Evolutionary conservation across 1,140 invertebrate genomes (phyloP).

Genomic region (Sitodiplosis mosellana): DNA sequence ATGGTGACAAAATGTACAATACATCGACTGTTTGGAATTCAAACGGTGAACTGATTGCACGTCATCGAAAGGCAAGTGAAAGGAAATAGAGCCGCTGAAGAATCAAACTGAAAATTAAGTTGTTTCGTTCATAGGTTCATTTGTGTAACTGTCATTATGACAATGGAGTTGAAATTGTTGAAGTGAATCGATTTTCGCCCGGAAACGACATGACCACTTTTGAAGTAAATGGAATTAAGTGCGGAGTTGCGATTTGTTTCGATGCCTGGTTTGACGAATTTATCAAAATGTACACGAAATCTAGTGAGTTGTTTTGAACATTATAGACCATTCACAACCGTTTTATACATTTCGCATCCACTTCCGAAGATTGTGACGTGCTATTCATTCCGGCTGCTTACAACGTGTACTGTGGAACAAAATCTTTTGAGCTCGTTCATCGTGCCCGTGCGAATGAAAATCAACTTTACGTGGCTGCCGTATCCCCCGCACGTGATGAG

Average conservation of each 20-base stretch:
- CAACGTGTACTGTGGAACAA: conserved; percentile 85
- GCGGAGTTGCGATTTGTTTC: conserved; percentile 88
- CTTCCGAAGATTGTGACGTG: conserved; percentile 70
- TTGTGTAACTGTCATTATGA: conserved; percentile 92
- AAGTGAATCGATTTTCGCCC: conserved; percentile 64
- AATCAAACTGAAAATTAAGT: neutral
- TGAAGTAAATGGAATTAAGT: conserved; percentile 49
- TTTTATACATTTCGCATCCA: conserved; percentile 6
- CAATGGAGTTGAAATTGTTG: conserved; percentile 77
- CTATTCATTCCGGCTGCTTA: conserved; percentile 74
- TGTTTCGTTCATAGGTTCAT: conserved; percentile 49
- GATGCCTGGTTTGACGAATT: conserved; percentile 85
- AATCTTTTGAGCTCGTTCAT: conserved; percentile 78
- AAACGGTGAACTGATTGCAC: conserved; percentile 51
- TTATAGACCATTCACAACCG: neutral
- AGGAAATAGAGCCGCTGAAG: too few relatives aligned
- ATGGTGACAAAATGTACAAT: conserved; percentile 53
- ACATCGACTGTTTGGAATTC: conserved; percentile 79
- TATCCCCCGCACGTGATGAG: conserved; percentile 58
- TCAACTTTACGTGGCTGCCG: conserved; percentile 55
- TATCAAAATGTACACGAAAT: conserved; percentile 60
- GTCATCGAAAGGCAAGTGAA: conserved; percentile 45
- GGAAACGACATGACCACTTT: conserved; percentile 63
- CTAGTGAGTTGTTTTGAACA: conserved; percentile 35
- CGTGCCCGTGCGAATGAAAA: conserved; percentile 65